Percentiles rank a stretch among this genome's conserved stretches.
Conservation (phyloP, 2,113 vertebrate genomes). For the Notarius quadriscutis region DNA sequence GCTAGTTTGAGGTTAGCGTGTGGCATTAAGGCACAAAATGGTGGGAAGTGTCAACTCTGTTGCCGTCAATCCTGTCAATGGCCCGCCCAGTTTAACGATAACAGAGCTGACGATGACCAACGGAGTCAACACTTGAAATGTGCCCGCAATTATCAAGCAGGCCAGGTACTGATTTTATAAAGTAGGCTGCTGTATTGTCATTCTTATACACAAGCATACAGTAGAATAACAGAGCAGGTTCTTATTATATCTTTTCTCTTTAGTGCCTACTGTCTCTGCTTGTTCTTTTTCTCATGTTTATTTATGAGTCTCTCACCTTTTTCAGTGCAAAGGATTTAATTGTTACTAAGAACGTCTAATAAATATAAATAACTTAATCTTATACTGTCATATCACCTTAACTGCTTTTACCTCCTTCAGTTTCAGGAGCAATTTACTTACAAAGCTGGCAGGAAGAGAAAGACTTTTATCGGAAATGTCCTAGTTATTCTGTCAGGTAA, state of each 20-base stretch:
- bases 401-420: not conserved
- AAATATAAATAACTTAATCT: not conserved
- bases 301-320: not conserved
- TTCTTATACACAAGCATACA: not conserved
- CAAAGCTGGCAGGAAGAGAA: not conserved
- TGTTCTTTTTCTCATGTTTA: not conserved
- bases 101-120: too few species aligned
- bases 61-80: too few species aligned
- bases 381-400: not conserved
- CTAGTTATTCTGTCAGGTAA: slow-evolving; percentile 2
- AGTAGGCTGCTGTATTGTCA: not conserved
- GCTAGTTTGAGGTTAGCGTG: too few species aligned
- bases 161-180: not conserved
- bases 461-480: not conserved
- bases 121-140: too few species aligned
- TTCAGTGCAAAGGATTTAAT: not conserved
- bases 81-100: too few species aligned
- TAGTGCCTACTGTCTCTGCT: not conserved
- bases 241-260: not conserved
- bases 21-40: too few species aligned
- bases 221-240: not conserved
- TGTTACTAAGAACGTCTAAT: not conserved
- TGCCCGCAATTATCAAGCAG: too few species aligned
- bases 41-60: too few species aligned
- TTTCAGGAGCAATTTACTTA: not conserved